Conservation (phyloP, 2,888 invertebrate genomes). For the Notocelia uddmanniana region DNA sequence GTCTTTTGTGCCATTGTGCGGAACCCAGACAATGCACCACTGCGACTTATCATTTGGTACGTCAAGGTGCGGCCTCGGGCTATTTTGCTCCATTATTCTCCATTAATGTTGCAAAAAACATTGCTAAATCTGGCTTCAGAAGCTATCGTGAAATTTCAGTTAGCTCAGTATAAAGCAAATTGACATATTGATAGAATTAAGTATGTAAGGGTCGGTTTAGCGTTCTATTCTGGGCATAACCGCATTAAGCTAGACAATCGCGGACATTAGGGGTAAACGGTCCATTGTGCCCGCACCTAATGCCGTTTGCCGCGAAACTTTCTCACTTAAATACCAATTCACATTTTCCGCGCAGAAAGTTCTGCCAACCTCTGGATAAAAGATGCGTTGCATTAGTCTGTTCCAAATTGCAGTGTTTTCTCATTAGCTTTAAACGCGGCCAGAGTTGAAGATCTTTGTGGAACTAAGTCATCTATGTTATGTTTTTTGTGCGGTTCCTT, state of each 20-base stretch:
- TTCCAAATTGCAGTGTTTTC: constrained; percentile 37
- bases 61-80: constrained; percentile 31
- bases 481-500: background rate
- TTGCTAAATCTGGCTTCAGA: background rate
- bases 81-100: constrained; percentile 17
- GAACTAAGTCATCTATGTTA: background rate
- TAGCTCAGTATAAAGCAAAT: background rate
- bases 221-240: constrained; percentile 35
- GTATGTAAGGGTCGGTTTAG: background rate
- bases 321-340: constrained; percentile 45
- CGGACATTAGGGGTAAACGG: constrained; percentile 40
- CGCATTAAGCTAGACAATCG: constrained; percentile 45
- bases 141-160: background rate
- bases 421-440: background rate
- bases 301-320: constrained; percentile 46
- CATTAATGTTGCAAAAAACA: constrained; percentile 12
- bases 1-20: constrained; percentile 56
- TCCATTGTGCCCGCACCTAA: constrained; percentile 34
- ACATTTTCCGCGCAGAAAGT: constrained; percentile 41
- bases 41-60: constrained; percentile 47
- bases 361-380: constrained; percentile 39
- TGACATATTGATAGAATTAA: constrained; percentile 24
- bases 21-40: constrained; percentile 48
- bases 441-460: background rate
- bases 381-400: constrained; percentile 43